Conservation (phyloP, 2,888 invertebrate species). For the Ectropis crepuscularia region DNA sequence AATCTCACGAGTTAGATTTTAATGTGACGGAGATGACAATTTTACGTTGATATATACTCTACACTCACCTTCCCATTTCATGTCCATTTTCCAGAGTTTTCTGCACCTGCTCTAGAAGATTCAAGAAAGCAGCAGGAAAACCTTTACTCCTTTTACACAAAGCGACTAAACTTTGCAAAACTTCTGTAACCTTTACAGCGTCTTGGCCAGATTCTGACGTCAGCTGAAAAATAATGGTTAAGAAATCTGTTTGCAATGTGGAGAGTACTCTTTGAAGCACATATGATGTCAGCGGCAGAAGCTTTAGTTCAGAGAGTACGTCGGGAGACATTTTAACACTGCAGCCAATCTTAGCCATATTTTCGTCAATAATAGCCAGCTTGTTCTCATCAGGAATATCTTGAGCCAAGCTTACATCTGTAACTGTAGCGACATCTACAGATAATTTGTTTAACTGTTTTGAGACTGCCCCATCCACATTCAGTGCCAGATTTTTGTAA, state of each 20-base stretch:
- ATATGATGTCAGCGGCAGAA: slow-evolving; percentile 85
- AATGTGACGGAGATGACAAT: no score
- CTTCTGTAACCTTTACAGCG: slow-evolving; percentile 38
- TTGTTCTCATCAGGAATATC: slow-evolving; percentile 60
- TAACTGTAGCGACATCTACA: slow-evolving; percentile 45
- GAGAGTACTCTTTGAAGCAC: slow-evolving; percentile 70
- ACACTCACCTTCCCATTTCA: slow-evolving; percentile 55
- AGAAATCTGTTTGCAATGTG: slow-evolving; percentile 56
- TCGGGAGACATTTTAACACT: slow-evolving; percentile 33
- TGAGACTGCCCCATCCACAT: slow-evolving; percentile 62
- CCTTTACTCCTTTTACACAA: slow-evolving; percentile 56
- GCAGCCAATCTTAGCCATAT: slow-evolving; percentile 46
- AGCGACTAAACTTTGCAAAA: slow-evolving; percentile 49
- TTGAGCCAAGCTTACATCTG: slow-evolving; percentile 56
- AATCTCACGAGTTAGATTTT: no score
- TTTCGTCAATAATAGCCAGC: slow-evolving; percentile 52
- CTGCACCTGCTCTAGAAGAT: slow-evolving; percentile 58
- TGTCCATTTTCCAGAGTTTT: slow-evolving; percentile 48
- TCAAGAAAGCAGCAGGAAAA: slow-evolving; percentile 62
- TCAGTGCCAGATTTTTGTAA: slow-evolving; percentile 58
- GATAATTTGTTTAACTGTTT: slow-evolving; percentile 59
- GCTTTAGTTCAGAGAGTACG: slow-evolving; percentile 52
- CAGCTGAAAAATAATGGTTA: slow-evolving; percentile 47
- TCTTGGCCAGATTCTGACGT: slow-evolving; percentile 27
- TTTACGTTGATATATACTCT: not conserved